Conservation (phyloP, 2,797 vertebrate genomes). For the Antrozous pallidus region DNA sequence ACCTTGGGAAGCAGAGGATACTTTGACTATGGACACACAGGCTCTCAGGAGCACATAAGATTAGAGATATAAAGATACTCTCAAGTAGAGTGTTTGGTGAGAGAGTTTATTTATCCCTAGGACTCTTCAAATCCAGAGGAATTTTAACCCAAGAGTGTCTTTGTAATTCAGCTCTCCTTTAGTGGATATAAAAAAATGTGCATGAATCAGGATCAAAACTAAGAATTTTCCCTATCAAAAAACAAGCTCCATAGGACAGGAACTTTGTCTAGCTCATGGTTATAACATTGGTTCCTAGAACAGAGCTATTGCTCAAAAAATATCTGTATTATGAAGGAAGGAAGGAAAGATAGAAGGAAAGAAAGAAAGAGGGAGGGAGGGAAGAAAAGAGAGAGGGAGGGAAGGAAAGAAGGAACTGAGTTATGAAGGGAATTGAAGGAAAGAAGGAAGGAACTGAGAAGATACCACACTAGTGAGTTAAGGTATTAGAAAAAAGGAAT, state of each 20-base stretch:
- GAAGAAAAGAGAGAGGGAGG: neutral
- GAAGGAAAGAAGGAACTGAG: neutral
- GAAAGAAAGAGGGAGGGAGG: accelerated
- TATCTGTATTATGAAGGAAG: neutral
- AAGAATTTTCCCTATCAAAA: neutral
- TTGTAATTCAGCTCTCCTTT: neutral
- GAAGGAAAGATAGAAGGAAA: accelerated
- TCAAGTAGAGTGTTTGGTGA: neutral
- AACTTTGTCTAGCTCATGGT: neutral
- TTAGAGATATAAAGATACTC: neutral
- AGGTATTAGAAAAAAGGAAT: neutral
- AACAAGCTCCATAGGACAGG: neutral
- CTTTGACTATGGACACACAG: neutral
- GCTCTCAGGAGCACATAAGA: neutral
- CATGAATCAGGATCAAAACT: neutral
- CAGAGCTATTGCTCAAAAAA: neutral
- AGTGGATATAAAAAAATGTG: neutral
- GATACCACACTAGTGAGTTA: neutral
- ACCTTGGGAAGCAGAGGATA: neutral
- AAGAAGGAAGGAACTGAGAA: neutral
- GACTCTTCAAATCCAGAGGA: neutral
- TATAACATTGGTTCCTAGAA: neutral
- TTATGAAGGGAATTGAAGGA: neutral
- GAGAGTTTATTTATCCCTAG: neutral
- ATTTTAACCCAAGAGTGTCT: neutral